Evolutionary conservation across 2,797 vertebrate genomes (phyloP).

Genomic region (Rhynchotus rufescens): DNA sequence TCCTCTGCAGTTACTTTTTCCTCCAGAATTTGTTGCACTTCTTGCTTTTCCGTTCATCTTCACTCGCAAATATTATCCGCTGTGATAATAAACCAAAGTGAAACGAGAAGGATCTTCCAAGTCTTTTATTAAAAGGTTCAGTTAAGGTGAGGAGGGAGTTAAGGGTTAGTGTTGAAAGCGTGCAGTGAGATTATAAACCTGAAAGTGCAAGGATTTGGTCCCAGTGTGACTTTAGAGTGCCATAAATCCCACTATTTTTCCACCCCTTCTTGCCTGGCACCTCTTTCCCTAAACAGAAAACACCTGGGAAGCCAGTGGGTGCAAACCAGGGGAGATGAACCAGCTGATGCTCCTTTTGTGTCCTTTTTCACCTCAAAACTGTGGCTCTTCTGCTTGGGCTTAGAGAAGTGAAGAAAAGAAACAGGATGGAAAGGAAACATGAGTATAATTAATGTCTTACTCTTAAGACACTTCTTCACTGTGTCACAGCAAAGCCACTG

Average conservation of each 20-base stretch:
- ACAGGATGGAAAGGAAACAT: background rate
- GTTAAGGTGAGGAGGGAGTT: background rate
- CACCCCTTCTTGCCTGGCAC: no score
- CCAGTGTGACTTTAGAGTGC: background rate
- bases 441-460: background rate
- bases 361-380: background rate
- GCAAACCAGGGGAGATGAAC: background rate
- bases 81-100: background rate
- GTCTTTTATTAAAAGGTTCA: background rate
- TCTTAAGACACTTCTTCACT: background rate
- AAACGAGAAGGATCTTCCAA: background rate
- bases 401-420: background rate
- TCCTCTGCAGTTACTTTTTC: background rate
- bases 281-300: background rate
- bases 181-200: background rate
- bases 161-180: background rate
- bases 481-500: no score
- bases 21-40: background rate
- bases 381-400: background rate
- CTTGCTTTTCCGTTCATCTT: background rate
- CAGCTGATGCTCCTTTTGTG: accelerated
- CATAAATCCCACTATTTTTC: no score
- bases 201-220: background rate
- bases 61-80: background rate
- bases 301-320: background rate